Evolutionary conservation across 2,113 vertebrate genomes (phyloP).

Genomic region (Menura novaehollandiae): DNA sequence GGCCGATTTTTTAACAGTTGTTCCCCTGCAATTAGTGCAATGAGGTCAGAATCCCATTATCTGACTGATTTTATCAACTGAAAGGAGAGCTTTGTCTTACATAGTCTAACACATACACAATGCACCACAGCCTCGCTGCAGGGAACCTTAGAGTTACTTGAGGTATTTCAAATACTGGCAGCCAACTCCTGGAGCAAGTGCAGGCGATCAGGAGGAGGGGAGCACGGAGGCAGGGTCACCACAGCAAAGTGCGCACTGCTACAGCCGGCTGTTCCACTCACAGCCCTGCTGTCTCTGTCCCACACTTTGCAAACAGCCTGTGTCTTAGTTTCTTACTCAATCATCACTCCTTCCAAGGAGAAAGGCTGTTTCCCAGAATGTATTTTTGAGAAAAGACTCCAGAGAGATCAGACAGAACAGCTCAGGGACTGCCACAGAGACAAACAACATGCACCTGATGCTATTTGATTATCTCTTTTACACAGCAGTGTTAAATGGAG

Average conservation of each 20-base stretch:
- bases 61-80: neutral
- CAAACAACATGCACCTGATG: neutral
- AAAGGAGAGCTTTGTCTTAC: neutral
- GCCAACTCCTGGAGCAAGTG: neutral
- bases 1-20: neutral
- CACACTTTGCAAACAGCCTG: neutral
- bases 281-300: rapidly evolving
- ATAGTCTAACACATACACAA: neutral
- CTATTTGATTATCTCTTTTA: neutral
- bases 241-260: no score
- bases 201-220: neutral
- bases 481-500: neutral
- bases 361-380: rapidly evolving
- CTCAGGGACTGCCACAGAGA: neutral
- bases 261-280: neutral
- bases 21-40: neutral
- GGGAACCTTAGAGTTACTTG: neutral
- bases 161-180: neutral
- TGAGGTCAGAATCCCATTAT: neutral
- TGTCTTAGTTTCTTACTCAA: rapidly evolving
- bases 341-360: neutral
- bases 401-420: neutral
- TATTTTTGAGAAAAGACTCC: neutral
- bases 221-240: rapidly evolving
- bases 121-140: neutral